phyloP scores from a whole-genome alignment of 2,888 invertebrate species.

The Melikaiella ostensackeni region DNA sequence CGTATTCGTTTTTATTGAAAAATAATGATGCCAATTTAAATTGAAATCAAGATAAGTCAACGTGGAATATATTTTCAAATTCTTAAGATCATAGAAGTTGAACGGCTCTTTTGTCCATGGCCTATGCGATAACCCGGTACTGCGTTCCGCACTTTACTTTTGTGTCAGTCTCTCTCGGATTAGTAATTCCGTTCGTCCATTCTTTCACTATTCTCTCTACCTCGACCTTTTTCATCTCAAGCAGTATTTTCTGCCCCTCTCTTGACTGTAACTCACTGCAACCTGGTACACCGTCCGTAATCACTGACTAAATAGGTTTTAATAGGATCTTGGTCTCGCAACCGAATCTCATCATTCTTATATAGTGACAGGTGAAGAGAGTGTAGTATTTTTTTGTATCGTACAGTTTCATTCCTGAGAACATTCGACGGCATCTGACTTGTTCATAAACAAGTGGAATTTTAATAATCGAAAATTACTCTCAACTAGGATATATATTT shows the following conservation, averaged over 20 bases:
- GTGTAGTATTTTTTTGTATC: constrained; percentile 13
- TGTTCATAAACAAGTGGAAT: constrained; percentile 19
- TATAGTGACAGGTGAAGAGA: constrained; percentile 38
- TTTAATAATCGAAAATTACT: constrained; percentile 34
- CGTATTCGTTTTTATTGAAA: background rate
- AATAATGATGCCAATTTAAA: background rate
- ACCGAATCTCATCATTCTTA: constrained; percentile 51
- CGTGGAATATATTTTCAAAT: background rate
- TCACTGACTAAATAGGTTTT: constrained; percentile 67
- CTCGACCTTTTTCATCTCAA: constrained; percentile 53
- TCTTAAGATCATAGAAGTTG: background rate
- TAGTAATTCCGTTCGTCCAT: constrained; percentile 47
- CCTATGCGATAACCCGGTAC: constrained; percentile 10
- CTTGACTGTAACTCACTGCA: constrained; percentile 48
- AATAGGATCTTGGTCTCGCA: constrained; percentile 64
- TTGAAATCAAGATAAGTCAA: background rate
- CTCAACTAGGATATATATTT: constrained; percentile 33
- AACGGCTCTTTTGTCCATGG: constrained; percentile 9
- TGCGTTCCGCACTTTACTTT: constrained; percentile 22
- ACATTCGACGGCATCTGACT: constrained; percentile 27
- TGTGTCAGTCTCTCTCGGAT: constrained; percentile 22
- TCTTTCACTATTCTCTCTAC: constrained; percentile 20
- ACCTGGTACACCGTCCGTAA: constrained; percentile 57
- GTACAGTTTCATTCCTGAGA: constrained; percentile 37
- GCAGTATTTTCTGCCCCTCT: constrained; percentile 39